These are phyloP conservation scores for Tipula lateralis DNA, from an alignment of 2,888 invertebrate species.

Conservation along the genomic window DNA sequence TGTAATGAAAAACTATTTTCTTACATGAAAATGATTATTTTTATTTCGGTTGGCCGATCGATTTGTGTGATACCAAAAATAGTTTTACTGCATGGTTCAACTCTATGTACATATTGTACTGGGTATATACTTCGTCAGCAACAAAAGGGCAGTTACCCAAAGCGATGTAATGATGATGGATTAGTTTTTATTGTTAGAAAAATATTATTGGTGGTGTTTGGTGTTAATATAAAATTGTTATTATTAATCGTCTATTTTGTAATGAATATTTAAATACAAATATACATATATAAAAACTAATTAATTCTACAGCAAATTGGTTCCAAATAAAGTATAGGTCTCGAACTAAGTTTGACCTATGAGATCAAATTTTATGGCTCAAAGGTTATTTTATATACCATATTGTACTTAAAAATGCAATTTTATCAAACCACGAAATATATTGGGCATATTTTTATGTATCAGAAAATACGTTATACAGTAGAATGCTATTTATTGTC, in stretches of 20 bases:
- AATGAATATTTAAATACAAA: background rate
- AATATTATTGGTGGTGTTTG: background rate
- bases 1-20: background rate
- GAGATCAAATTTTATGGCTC: background rate
- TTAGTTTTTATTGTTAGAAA: background rate
- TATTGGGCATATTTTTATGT: background rate
- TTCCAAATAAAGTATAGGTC: no score
- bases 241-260: background rate
- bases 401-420: no score
- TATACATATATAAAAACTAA: background rate
- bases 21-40: background rate
- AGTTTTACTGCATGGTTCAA: background rate
- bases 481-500: background rate
- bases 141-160: background rate
- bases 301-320: background rate
- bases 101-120: background rate
- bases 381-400: background rate
- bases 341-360: background rate
- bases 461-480: background rate
- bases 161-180: background rate
- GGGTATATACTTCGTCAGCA: background rate
- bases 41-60: background rate
- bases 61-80: background rate
- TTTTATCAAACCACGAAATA: background rate
- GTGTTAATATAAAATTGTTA: background rate